These are phyloP conservation scores for Watsonalla binaria DNA, from an alignment of 2,888 invertebrate species.

Conservation along the genomic window DNA sequence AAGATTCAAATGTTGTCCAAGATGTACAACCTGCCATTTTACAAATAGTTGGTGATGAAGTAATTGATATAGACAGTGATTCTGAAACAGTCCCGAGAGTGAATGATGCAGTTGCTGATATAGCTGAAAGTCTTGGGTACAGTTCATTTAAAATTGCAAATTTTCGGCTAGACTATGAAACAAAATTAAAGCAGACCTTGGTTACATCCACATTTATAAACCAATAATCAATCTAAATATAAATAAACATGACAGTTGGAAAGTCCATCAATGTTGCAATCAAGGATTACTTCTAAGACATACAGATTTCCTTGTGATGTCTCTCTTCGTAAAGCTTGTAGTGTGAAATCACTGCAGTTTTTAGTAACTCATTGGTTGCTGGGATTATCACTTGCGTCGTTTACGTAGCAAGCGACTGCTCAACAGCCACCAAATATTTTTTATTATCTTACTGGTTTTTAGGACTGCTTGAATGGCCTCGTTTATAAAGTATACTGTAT, in stretches of 20 bases:
- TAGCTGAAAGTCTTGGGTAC: slow-evolving; percentile 17
- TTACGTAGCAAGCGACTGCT: no score
- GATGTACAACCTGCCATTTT: slow-evolving; percentile 18
- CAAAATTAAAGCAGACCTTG: background rate
- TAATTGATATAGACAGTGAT: slow-evolving; percentile 12
- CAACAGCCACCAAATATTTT: no score
- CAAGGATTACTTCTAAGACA: no score
- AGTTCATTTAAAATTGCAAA: background rate
- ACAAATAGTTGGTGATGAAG: slow-evolving; percentile 29
- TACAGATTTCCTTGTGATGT: no score
- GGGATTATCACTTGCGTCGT: no score
- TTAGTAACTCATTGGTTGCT: no score
- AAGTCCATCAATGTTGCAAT: no score
- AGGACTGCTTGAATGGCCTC: background rate
- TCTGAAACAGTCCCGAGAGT: slow-evolving; percentile 17
- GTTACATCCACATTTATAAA: background rate
- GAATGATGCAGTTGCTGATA: slow-evolving; percentile 17
- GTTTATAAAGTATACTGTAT: background rate
- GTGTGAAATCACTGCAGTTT: no score
- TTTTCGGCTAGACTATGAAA: background rate
- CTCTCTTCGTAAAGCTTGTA: no score
- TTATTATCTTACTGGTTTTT: no score
- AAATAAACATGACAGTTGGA: no score
- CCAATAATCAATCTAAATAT: no score
- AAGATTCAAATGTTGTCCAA: slow-evolving; percentile 21